Conservation (phyloP, 35 echinoderm and acorn worm genomes). For the Diadema setosum region DNA sequence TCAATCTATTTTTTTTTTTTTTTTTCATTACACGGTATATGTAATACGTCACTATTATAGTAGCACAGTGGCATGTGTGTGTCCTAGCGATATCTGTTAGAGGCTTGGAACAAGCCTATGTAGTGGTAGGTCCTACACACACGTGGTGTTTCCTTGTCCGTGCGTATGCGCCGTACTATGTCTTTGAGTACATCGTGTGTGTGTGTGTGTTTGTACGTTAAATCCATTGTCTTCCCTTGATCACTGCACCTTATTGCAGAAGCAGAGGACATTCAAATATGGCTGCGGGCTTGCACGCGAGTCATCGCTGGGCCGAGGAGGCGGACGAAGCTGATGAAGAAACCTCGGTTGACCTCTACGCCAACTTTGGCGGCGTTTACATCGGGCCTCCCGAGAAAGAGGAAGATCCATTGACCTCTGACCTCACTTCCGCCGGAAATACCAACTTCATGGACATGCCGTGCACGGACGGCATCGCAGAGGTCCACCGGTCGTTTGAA, state of each 20-base stretch:
- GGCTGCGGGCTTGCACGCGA: not conserved
- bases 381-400: slow-evolving; percentile 55
- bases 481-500: slow-evolving; percentile 67
- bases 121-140: no score
- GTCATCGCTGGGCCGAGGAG: slow-evolving; percentile 2
- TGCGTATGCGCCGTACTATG: not conserved
- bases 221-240: not conserved
- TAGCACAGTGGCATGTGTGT: no score
- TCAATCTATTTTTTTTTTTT: no score
- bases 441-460: slow-evolving; percentile 14
- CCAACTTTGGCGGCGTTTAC: slow-evolving; percentile 76
- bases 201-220: not conserved
- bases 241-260: not conserved
- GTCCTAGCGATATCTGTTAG: no score
- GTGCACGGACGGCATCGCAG: slow-evolving; percentile 46
- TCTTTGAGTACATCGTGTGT: not conserved
- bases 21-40: no score
- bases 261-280: not conserved
- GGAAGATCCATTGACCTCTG: not conserved
- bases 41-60: no score
- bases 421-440: not conserved
- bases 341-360: slow-evolving; percentile 14
- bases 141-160: no score
- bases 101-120: no score
- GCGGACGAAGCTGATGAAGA: not conserved